Evolutionary conservation across 2,888 invertebrate species (phyloP).

Genomic region (Eucriotettix oculatus): DNA sequence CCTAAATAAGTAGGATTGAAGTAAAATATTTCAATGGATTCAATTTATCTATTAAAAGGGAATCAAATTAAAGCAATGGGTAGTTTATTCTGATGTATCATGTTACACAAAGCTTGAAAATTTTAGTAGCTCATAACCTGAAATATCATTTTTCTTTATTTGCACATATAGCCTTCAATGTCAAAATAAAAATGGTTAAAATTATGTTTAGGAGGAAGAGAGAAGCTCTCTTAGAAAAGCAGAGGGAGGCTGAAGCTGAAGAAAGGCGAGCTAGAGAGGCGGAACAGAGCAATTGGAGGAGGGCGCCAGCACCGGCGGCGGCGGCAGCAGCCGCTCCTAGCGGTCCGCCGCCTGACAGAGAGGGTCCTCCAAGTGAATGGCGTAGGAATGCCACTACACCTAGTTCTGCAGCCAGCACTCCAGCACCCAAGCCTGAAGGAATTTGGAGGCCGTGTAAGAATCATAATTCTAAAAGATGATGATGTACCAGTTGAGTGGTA

Average conservation of each 20-base stretch:
- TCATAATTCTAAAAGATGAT: no score
- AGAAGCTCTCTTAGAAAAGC: conserved; percentile 21
- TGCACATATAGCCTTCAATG: conserved; percentile 15
- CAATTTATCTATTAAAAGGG: no score
- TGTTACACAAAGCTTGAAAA: neutral
- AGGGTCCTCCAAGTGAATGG: conserved; percentile 5
- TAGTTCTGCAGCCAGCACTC: neutral
- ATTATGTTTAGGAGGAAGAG: conserved; percentile 40
- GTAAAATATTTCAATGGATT: no score
- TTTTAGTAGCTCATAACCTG: neutral
- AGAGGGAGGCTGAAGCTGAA: conserved; percentile 6
- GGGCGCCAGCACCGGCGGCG: neutral
- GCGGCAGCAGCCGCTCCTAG: neutral
- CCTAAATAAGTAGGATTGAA: no score
- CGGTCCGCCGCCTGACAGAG: neutral
- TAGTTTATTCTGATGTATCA: no score
- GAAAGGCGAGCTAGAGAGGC: conserved; percentile 1
- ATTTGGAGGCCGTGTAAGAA: neutral
- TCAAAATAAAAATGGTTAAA: conserved; percentile 19
- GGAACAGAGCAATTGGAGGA: conserved; percentile 1
- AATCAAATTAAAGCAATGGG: no score
- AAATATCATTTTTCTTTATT: neutral
- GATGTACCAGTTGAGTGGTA: neutral
- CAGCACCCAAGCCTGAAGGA: neutral
- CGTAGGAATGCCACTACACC: conserved; percentile 4